phyloP scores from a whole-genome alignment of 1,140 invertebrate species.

The Paraescarpia echinospica region DNA sequence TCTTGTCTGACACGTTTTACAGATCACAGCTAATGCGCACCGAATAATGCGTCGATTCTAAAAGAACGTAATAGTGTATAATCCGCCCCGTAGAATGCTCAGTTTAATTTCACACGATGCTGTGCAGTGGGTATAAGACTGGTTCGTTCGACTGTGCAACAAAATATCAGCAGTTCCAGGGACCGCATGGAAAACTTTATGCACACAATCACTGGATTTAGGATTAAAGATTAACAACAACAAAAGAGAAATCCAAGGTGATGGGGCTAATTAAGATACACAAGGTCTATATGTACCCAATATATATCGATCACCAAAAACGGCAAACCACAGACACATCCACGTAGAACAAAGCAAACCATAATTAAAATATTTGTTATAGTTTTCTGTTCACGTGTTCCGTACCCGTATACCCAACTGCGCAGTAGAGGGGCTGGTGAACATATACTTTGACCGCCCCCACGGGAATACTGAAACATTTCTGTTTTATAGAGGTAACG shows the following conservation, averaged over 20 bases:
- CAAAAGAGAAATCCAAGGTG: too few species aligned
- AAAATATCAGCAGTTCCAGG: not conserved
- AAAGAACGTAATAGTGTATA: not conserved
- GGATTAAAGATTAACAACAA: too few species aligned
- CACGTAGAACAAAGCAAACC: too few species aligned
- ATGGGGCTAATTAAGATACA: too few species aligned
- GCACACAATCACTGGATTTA: too few species aligned
- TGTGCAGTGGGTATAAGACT: not conserved
- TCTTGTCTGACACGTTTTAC: not conserved
- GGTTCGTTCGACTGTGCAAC: not conserved
- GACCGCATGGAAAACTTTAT: too few species aligned
- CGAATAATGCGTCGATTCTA: not conserved
- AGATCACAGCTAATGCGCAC: not conserved
- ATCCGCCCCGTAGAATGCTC: not conserved
- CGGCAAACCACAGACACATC: too few species aligned
- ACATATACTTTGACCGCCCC: not conserved
- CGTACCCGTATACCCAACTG: not conserved
- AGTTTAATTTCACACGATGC: not conserved
- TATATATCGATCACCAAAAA: too few species aligned
- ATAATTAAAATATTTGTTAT: too few species aligned
- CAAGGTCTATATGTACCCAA: too few species aligned
- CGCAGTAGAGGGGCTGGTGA: not conserved
- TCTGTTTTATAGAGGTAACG: not conserved
- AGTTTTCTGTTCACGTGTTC: too few species aligned
- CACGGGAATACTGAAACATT: not conserved